Evolutionary conservation across 2,888 invertebrate species (phyloP), one percentile per base, ranked within the genome.

Genomic region (Polymixis lichenea): DNA sequence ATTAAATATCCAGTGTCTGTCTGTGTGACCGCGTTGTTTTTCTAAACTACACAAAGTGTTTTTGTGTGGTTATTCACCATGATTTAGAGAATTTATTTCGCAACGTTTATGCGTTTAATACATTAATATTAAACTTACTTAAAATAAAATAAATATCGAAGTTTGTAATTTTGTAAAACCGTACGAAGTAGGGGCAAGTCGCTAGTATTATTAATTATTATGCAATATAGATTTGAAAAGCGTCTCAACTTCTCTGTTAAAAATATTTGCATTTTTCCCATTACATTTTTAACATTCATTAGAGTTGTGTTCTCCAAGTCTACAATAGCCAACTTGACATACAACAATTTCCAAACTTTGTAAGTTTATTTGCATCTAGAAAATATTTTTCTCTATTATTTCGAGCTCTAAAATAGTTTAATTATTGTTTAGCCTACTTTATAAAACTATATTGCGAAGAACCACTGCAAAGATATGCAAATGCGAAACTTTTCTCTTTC

Each of bases 391-490:
- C 2, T 49, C 17, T 49, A 43, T 38, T 28, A 51, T 38, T 38
- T 49, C 3, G 17, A 38, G 0, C 7, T 5, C 22, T 32, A 19
- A 25, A 32, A 56, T 17, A 25, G 5, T 38, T 32, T 13, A 5
- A 17, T 4, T 38, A 38, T 0, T 25, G n/a, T 22, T 58, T 25
- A 25, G 15, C 5, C 17, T 25, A 11, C 22, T 17, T n/a, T 43
- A 22, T 53, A 43, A 51, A 71, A 72, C 11, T 53, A 28, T 65
- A 22, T 3, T 22, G 17, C 15, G 17, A 38, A 7, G 11, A 71
- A 22, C 4, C 6, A 25, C 22, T 61, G 32, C 53, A 62, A 22
- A 55, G 28, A 49, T 71, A 79, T 79, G 56, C 51, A 56, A 78
- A 61, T 38, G 7, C 7, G 46, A 46, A 53, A 38, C 8, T 55